Conservation (phyloP, 2,888 invertebrate species). For the Noctua pronuba region DNA sequence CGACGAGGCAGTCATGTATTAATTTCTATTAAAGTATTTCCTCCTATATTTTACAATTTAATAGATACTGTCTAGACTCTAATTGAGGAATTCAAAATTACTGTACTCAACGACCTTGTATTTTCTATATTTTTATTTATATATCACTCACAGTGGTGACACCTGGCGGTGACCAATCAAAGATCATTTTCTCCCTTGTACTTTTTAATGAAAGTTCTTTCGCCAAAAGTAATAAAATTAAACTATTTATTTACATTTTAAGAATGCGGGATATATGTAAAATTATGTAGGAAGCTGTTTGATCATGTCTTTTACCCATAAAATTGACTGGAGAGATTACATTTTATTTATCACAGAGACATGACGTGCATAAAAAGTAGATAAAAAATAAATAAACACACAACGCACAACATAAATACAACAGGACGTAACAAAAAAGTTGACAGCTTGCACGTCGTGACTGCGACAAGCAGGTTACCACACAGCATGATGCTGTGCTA, state of each 20-base stretch:
- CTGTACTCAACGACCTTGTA: neutral
- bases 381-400: no score
- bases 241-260: slow-evolving; percentile 5
- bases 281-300: neutral
- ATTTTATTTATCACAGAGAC: no score
- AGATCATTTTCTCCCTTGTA: slow-evolving; percentile 4
- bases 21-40: neutral
- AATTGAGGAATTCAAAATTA: neutral
- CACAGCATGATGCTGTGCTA: no score
- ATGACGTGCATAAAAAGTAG: no score
- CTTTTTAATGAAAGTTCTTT: neutral
- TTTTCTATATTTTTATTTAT: neutral
- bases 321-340: neutral
- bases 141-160: neutral
- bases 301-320: neutral
- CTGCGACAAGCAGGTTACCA: no score
- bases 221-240: slow-evolving; percentile 14
- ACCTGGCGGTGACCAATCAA: slow-evolving; percentile 17
- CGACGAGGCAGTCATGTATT: neutral
- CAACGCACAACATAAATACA: no score
- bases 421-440: no score
- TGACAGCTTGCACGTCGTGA: no score
- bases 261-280: neutral
- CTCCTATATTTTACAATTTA: neutral
- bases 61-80: neutral